Conservation (phyloP, 1,140 invertebrate genomes). For the Leptinotarsa undecemlineata region DNA sequence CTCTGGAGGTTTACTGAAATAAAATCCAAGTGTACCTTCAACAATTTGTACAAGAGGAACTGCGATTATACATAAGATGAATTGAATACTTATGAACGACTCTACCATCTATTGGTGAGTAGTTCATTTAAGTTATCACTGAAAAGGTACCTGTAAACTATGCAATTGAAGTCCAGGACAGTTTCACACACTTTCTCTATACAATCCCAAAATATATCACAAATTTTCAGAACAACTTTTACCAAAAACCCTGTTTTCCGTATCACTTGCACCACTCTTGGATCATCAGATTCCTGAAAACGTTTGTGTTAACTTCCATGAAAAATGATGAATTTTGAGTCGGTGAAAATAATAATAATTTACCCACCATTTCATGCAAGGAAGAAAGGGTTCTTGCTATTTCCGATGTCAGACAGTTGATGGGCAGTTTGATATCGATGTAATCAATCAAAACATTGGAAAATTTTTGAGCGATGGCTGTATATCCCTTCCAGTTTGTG, state of each 20-base stretch:
- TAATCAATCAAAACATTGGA: neutral
- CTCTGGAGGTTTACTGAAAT: too few species aligned
- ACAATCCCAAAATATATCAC: slow-evolving; percentile 26
- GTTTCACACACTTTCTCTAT: slow-evolving; percentile 1
- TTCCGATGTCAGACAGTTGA: slow-evolving; percentile 15
- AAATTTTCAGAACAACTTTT: slow-evolving; percentile 32
- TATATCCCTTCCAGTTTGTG: slow-evolving; percentile 33
- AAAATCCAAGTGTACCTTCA: too few species aligned
- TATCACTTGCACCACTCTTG: neutral
- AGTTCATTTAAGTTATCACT: too few species aligned
- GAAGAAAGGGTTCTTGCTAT: slow-evolving; percentile 23
- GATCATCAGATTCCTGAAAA: too few species aligned
- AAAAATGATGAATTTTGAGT: too few species aligned
- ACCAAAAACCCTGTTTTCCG: slow-evolving; percentile 25
- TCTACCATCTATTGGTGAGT: too few species aligned
- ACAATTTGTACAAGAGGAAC: too few species aligned
- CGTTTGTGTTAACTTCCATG: too few species aligned
- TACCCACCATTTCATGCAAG: too few species aligned
- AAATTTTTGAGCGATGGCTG: slow-evolving; percentile 24
- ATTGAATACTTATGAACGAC: too few species aligned
- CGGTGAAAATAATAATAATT: too few species aligned
- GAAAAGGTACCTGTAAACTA: slow-evolving; percentile 25
- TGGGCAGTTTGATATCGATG: slow-evolving; percentile 21
- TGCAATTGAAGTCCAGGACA: slow-evolving; percentile 24
- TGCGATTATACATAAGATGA: too few species aligned